Conservation (phyloP, 2,888 invertebrate species). For the Galerucella calmariensis region DNA sequence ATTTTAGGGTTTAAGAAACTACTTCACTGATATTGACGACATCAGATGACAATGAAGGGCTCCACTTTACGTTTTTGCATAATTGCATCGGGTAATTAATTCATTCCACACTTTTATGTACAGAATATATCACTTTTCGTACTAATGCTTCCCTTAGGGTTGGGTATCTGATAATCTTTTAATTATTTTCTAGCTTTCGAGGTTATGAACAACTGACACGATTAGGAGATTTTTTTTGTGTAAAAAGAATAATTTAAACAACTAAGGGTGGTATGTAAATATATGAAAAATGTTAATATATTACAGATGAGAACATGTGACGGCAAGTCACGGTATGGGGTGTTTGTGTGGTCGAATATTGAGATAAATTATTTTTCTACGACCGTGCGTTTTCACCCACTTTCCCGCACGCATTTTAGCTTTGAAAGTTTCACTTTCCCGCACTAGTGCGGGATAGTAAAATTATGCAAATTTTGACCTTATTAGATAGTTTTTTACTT, state of each 20-base stretch:
- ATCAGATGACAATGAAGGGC: conserved; percentile 26
- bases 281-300: not conserved
- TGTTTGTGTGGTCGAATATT: not conserved
- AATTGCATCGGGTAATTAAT: conserved; percentile 33
- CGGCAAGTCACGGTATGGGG: not conserved
- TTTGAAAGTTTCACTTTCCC: too few relatives aligned
- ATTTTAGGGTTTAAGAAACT: conserved; percentile 3
- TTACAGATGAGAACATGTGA: not conserved
- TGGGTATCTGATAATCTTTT: conserved; percentile 4
- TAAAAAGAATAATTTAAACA: not conserved
- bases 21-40: conserved; percentile 2
- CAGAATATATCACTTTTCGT: conserved; percentile 32
- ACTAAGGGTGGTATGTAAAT: conserved; percentile 1
- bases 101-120: conserved; percentile 32
- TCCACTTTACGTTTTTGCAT: conserved; percentile 30
- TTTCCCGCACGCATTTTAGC: too few relatives aligned
- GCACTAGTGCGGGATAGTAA: too few relatives aligned
- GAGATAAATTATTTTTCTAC: too few relatives aligned
- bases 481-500: too few relatives aligned
- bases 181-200: conserved; percentile 1
- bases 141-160: conserved; percentile 20
- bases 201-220: not conserved
- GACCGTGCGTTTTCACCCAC: too few relatives aligned
- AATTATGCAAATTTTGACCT: too few relatives aligned
- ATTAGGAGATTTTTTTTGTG: not conserved